Conservation (phyloP, 1,140 invertebrate genomes). For the Papilio xuthus region DNA sequence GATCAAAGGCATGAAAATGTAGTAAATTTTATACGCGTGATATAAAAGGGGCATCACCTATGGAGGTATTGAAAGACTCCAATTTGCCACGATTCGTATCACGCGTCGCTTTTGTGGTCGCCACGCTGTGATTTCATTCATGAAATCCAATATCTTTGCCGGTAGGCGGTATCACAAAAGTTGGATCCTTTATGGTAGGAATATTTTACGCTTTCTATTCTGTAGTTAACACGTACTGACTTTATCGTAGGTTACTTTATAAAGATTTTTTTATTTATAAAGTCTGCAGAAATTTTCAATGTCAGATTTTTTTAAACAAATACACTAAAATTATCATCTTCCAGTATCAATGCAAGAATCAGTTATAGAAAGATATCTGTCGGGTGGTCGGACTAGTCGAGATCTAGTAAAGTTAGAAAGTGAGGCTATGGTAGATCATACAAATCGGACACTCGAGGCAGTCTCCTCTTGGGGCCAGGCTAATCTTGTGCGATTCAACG, state of each 20-base stretch:
- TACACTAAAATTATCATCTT: no score
- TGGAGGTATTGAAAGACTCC: conserved; percentile 25
- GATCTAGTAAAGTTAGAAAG: no score
- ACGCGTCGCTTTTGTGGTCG: conserved; percentile 32
- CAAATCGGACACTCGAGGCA: no score
- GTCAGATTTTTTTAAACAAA: no score
- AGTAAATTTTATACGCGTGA: conserved; percentile 25
- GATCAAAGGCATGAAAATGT: conserved; percentile 25
- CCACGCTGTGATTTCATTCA: conserved; percentile 30
- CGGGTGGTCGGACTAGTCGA: no score
- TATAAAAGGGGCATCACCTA: conserved; percentile 29
- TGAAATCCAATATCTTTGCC: conserved; percentile 31
- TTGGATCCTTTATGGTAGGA: conserved; percentile 14
- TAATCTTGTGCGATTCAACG: no score
- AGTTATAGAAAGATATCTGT: no score
- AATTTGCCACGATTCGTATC: conserved; percentile 34
- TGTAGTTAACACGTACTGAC: background rate
- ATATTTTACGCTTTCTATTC: conserved; percentile 11
- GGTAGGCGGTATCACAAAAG: conserved; percentile 21
- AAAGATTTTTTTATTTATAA: background rate
- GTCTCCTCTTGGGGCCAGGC: no score
- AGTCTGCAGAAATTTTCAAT: no score
- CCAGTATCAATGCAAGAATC: no score
- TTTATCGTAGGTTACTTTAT: conserved; percentile 8
- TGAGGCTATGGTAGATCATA: no score